Evolutionary conservation across 2,113 vertebrate genomes (phyloP).

Genomic region (Alaudala cheleensis): DNA sequence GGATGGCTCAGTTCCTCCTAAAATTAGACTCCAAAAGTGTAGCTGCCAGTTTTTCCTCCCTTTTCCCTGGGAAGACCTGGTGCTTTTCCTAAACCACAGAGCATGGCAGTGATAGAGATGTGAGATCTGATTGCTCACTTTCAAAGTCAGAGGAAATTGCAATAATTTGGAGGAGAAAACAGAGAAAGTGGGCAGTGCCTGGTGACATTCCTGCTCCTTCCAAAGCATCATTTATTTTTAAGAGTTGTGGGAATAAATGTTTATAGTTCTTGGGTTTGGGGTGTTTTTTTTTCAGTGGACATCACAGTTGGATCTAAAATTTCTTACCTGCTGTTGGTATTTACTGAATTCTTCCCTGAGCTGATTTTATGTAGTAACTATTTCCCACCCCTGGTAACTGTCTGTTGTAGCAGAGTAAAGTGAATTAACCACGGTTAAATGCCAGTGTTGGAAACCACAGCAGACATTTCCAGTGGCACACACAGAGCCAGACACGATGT

Average conservation of each 20-base stretch:
- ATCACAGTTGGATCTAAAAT: neutral
- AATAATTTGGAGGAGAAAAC: neutral
- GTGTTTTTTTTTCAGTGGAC: neutral
- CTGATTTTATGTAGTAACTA: accelerated
- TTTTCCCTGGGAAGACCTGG: neutral
- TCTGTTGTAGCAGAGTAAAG: neutral
- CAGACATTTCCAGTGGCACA: neutral
- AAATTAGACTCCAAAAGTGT: neutral
- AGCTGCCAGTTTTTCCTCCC: neutral
- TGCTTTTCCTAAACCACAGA: neutral
- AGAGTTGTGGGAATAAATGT: neutral
- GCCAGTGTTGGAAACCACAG: neutral
- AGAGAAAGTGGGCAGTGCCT: neutral
- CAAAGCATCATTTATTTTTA: neutral
- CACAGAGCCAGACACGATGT: neutral
- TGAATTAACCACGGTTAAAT: neutral
- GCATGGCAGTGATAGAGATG: neutral
- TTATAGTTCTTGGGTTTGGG: neutral
- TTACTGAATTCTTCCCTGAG: neutral
- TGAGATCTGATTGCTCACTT: neutral
- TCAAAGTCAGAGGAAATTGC: neutral
- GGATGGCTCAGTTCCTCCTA: conserved; percentile 29
- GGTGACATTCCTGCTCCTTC: neutral
- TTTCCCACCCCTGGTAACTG: neutral
- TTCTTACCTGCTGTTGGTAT: neutral